Evolutionary conservation across 2,113 vertebrate species (phyloP).

Genomic region (Albula goreensis): DNA sequence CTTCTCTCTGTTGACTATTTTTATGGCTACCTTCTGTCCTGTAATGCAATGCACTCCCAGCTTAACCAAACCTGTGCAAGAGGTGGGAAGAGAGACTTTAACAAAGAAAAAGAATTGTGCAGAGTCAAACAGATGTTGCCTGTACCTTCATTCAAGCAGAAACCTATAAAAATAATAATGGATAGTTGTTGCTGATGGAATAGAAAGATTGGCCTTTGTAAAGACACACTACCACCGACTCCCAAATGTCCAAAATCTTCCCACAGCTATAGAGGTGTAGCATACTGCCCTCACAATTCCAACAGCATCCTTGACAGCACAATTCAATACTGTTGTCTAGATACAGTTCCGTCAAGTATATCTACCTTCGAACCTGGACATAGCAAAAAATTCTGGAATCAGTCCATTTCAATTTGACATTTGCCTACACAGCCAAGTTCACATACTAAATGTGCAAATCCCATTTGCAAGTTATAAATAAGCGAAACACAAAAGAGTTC

Average conservation of each 20-base stretch:
- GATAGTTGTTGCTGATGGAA: background rate
- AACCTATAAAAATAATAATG: background rate
- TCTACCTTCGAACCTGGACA: background rate
- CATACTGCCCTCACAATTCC: background rate
- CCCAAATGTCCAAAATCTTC: background rate
- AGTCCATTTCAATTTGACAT: background rate
- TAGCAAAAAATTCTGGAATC: background rate
- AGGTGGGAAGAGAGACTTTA: background rate
- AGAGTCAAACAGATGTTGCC: background rate
- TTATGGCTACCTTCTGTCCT: constrained; percentile 89
- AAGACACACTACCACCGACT: background rate
- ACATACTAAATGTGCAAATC: background rate
- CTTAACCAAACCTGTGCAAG: constrained; percentile 82
- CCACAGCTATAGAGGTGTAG: too few relatives aligned
- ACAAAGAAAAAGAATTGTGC: background rate
- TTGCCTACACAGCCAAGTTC: background rate
- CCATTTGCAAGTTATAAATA: background rate
- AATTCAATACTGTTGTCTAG: background rate
- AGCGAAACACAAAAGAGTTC: background rate
- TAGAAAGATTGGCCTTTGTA: too few relatives aligned
- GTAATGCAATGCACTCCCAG: constrained; percentile 90
- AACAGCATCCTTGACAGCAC: background rate
- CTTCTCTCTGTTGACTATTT: constrained; percentile 93
- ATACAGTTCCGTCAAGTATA: background rate
- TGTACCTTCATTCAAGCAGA: background rate